Evolutionary conservation across 1,140 invertebrate species (phyloP).

Genomic region (Monomorium pharaonis): DNA sequence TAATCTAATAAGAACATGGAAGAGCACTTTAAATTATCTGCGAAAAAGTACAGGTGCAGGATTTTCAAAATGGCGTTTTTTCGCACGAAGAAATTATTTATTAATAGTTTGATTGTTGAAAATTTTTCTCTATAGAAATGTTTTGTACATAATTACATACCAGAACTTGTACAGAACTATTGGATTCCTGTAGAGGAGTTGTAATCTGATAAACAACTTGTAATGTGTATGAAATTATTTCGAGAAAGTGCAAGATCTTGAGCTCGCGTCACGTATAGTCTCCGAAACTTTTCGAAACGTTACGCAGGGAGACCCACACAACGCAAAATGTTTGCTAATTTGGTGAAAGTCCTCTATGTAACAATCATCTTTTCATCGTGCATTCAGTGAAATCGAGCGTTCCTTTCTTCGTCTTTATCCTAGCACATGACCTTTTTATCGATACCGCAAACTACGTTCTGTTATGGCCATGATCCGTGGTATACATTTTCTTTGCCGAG

Average conservation of each 20-base stretch:
- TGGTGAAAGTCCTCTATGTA: slow-evolving; percentile 50
- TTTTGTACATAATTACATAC: background rate
- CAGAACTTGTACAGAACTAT: background rate
- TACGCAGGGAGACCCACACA: background rate
- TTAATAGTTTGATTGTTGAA: background rate
- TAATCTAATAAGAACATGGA: background rate
- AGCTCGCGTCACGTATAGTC: background rate
- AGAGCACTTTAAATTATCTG: slow-evolving; percentile 20
- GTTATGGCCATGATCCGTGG: background rate
- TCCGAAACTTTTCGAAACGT: slow-evolving; percentile 14
- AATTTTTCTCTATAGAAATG: background rate
- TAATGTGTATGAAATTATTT: background rate
- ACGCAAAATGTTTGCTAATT: slow-evolving; percentile 30
- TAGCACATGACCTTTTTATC: slow-evolving; percentile 7
- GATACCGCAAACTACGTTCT: background rate
- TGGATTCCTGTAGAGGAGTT: background rate
- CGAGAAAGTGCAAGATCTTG: background rate
- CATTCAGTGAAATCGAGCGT: slow-evolving; percentile 42
- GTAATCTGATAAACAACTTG: background rate
- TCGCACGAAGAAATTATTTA: background rate
- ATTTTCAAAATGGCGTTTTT: background rate
- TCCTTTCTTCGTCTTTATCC: background rate
- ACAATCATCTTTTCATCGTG: background rate
- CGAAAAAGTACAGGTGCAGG: background rate
- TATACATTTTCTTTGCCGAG: background rate